Evolutionary conservation across 2,797 vertebrate species (phyloP).

Genomic region (Neosilurus mollespiculum): DNA sequence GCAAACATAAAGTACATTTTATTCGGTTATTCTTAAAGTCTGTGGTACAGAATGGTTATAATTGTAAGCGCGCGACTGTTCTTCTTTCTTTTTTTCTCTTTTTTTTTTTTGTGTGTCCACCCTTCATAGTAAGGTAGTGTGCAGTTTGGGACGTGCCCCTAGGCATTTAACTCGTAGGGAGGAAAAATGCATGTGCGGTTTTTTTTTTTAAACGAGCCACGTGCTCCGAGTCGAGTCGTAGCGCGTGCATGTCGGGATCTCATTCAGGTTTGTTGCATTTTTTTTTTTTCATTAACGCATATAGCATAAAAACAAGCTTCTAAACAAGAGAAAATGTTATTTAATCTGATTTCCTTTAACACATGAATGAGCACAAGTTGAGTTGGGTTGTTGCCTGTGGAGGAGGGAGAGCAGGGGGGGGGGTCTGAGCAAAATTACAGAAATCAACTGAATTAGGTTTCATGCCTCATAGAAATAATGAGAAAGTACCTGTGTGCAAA

Average conservation of each 20-base stretch:
- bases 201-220: not conserved
- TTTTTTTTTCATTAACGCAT: too few relatives aligned
- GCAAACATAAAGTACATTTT: not conserved
- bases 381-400: not conserved
- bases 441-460: too few relatives aligned
- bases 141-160: not conserved
- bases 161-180: not conserved
- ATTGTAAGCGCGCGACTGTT: constrained; percentile 4
- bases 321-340: too few relatives aligned
- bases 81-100: not conserved
- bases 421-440: too few relatives aligned
- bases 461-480: too few relatives aligned
- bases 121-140: not conserved
- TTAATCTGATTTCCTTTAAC: too few relatives aligned
- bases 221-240: not conserved
- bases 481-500: not conserved
- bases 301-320: not conserved
- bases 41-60: not conserved
- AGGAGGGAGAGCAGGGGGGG: not conserved
- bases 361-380: not conserved
- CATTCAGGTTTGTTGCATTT: constrained; percentile 11
- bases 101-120: too few relatives aligned
- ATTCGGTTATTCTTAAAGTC: not conserved
- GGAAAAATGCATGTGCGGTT: not conserved
- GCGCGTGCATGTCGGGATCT: not conserved